phyloP scores from a whole-genome alignment of 2,797 vertebrate species.

The Microtus obscurus region DNA sequence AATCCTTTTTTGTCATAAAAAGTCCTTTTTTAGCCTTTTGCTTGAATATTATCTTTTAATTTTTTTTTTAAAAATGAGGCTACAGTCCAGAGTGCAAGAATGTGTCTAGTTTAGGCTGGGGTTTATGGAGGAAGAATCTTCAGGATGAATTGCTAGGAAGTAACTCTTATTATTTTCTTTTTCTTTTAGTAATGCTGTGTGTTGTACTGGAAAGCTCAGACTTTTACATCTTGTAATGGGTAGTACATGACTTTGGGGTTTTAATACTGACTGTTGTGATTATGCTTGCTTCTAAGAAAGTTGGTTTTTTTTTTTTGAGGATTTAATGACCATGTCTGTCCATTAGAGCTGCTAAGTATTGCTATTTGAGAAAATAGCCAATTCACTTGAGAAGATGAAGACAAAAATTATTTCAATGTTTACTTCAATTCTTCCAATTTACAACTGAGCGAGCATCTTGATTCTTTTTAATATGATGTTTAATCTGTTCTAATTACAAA shows the following conservation, averaged over 20 bases:
- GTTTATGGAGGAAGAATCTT: slow-evolving; percentile 36
- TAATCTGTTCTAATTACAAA: background rate
- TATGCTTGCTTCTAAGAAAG: background rate
- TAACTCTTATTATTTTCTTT: background rate
- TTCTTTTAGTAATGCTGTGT: background rate
- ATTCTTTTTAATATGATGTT: background rate
- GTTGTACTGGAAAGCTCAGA: slow-evolving; percentile 3
- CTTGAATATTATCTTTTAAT: slow-evolving; percentile 55
- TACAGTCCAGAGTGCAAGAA: background rate
- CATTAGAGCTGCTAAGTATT: slow-evolving; percentile 9
- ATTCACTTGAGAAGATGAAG: background rate
- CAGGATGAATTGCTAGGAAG: background rate
- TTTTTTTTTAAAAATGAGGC: background rate
- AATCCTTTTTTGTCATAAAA: slow-evolving; percentile 63
- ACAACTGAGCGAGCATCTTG: background rate
- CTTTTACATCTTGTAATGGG: slow-evolving; percentile 24
- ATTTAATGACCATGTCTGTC: slow-evolving; percentile 15
- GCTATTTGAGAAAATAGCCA: slow-evolving; percentile 32
- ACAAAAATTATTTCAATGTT: background rate
- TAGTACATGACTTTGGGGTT: slow-evolving; percentile 33
- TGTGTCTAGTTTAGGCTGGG: background rate
- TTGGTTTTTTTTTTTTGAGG: background rate
- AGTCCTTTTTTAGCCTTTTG: slow-evolving; percentile 32
- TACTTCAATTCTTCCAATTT: background rate
- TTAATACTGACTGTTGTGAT: slow-evolving; percentile 39